Evolutionary conservation across 2,888 invertebrate species (phyloP).

Genomic region (Rhamphomyia laevipes): DNA sequence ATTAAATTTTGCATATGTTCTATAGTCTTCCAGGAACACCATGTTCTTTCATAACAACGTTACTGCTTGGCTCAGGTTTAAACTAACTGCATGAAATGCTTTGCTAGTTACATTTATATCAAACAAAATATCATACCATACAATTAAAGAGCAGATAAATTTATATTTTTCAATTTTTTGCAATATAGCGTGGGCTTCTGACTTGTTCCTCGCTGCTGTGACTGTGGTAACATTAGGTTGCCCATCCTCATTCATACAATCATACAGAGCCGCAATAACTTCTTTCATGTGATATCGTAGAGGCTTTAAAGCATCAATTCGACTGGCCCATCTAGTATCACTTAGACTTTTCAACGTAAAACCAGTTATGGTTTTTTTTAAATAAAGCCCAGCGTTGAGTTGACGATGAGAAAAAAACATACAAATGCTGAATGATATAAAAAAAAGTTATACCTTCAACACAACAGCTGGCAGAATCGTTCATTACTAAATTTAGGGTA

Average conservation of each 20-base stretch:
- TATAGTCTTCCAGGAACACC: background rate
- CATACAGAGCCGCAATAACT: background rate
- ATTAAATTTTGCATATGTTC: background rate
- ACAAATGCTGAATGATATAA: background rate
- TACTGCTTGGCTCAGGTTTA: no score
- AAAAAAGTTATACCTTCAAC: background rate
- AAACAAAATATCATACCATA: background rate
- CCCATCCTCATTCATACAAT: no score
- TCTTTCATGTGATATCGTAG: slow-evolving; percentile 4
- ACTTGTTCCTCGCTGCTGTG: no score
- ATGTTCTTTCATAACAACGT: background rate
- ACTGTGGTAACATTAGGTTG: no score
- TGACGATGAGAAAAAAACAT: slow-evolving; percentile 1
- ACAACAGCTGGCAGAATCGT: background rate
- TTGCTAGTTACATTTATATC: background rate
- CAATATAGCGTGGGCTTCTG: background rate
- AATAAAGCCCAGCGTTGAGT: no score
- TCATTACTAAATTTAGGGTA: slow-evolving; percentile 3
- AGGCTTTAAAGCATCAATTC: slow-evolving; percentile 2
- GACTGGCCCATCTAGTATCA: background rate
- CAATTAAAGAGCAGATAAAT: background rate
- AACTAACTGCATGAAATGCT: background rate
- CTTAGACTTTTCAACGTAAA: no score
- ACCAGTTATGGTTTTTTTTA: no score
- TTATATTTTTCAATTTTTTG: background rate